phyloP scores from a whole-genome alignment of 2,797 vertebrate genomes.

The Bryconaethiops microstoma region DNA sequence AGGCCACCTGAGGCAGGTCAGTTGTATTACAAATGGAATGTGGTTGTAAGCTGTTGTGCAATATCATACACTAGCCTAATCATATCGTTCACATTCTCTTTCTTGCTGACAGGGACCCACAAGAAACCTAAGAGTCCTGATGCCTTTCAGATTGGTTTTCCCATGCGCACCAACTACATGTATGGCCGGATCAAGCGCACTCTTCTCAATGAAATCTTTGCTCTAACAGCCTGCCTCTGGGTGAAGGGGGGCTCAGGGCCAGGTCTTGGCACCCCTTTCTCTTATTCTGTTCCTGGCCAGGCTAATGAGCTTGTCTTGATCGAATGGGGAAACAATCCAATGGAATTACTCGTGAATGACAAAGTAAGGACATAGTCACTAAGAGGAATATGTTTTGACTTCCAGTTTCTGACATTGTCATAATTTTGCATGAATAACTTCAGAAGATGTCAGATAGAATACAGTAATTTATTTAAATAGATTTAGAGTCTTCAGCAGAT shows the following conservation, averaged over 20 bases:
- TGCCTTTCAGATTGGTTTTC: conserved; percentile 83
- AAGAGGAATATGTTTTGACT: background rate
- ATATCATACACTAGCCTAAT: background rate
- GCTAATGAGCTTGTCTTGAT: conserved; percentile 87
- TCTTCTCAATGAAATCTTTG: conserved; percentile 81
- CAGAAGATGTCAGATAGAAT: background rate
- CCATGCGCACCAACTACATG: conserved; percentile 87
- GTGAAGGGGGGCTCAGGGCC: conserved; percentile 77
- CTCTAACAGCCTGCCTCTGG: conserved; percentile 83
- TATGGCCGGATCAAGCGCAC: conserved; percentile 78
- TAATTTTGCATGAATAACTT: background rate
- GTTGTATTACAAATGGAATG: background rate
- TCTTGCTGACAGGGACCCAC: conserved; percentile 61
- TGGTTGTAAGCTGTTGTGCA: too few species aligned
- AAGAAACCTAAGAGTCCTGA: conserved; percentile 75
- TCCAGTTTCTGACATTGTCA: background rate
- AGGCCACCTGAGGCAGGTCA: conserved; percentile 68
- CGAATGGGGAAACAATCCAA: conserved; percentile 85
- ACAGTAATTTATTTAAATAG: background rate
- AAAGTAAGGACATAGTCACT: conserved; percentile 67
- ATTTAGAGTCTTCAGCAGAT: background rate
- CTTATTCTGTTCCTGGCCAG: conserved; percentile 84
- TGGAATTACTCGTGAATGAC: conserved; percentile 85
- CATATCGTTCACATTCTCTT: background rate
- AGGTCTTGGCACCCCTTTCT: conserved; percentile 84